Evolutionary conservation across 2,888 invertebrate genomes (phyloP), one percentile per base, ranked within the genome.

Genomic region (Hylaea fasciaria): DNA sequence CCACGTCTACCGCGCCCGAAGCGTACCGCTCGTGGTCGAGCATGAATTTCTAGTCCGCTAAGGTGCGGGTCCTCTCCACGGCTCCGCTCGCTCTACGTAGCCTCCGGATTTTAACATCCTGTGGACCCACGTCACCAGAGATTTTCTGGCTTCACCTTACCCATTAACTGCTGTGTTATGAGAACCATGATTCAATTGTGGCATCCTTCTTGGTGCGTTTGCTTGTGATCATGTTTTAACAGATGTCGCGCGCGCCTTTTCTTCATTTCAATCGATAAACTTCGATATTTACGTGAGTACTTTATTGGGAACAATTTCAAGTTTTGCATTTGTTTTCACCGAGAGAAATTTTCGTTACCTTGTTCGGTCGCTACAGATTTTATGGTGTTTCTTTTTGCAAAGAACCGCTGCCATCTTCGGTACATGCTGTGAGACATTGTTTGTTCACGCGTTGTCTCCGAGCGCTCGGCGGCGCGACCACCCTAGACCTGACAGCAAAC

Each of bases 401-500:
- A 41, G 12, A 41, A 14, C 22, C 32, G 47, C 40, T 58, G 52
- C 41, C 41, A 47, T 50, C 43, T 57, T 49, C 44, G 61, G 52
- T 51, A 8, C 32, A 32, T 32, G 43, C 37, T 44, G 62, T 53
- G 62, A 61, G 52, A 54, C 64, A 55, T 66, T n/a, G n/a, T n/a
- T 51, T 51, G 29, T 51, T n/a, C 52, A 57, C 32, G 46, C 17
- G 45, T 57, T 51, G 46, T 46, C 17, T 40, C 13, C 13, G 37
- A 16, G 44, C 11, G 32, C 17, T 50, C 14, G 14, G 11, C 12
- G 35, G 22, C 16, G 29, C 45, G 41, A 47, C 41, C 43, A 13
- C 41, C 48, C 17, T n/a, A n/a, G n/a, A n/a, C n/a, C n/a, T 16
- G 11, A 22, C 13, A 11, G 44, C 39, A 57, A 43, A 50, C 57